Percentiles rank a stretch among this genome's conserved stretches.
phyloP scores from a whole-genome alignment of 2,113 vertebrate genomes.

The Thymallus thymallus region DNA sequence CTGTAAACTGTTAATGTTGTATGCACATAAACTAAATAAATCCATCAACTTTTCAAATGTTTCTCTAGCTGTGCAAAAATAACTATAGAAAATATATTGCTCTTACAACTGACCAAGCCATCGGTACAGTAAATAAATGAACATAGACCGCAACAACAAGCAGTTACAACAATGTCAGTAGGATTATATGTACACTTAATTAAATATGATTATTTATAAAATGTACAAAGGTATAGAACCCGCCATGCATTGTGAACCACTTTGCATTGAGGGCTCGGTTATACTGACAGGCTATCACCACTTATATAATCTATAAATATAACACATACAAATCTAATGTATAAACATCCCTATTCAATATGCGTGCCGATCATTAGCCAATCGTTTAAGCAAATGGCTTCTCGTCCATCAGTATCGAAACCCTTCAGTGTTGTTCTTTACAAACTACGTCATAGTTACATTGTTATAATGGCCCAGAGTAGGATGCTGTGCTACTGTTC shows the following conservation, averaged over 20 bases:
- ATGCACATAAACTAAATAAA: conserved; percentile 43
- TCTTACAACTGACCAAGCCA: conserved; percentile 78
- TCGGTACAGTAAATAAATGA: conserved; percentile 77
- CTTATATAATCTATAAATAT: conserved; percentile 68
- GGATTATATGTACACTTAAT: conserved; percentile 39
- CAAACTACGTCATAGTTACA: neutral
- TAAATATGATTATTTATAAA: conserved; percentile 55
- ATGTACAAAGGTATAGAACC: conserved; percentile 72
- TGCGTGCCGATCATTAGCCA: neutral
- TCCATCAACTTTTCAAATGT: conserved; percentile 57
- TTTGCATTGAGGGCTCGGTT: conserved; percentile 46
- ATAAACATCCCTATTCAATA: conserved; percentile 6
- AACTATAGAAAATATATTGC: conserved; percentile 78
- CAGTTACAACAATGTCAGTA: conserved; percentile 29
- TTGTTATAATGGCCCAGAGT: neutral
- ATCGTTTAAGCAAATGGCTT: neutral
- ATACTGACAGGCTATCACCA: conserved; percentile 58
- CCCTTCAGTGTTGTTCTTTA: neutral
- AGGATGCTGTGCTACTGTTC: neutral
- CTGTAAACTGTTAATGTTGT: conserved; percentile 37
- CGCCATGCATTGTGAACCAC: conserved; percentile 40
- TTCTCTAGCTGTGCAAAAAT: conserved; percentile 87
- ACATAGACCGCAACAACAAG: conserved; percentile 46
- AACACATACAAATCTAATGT: conserved; percentile 50
- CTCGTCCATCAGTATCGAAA: neutral